Evolutionary conservation across 2,888 invertebrate genomes (phyloP), one percentile per base, ranked within the genome.

Genomic region (Torymus texanus): DNA sequence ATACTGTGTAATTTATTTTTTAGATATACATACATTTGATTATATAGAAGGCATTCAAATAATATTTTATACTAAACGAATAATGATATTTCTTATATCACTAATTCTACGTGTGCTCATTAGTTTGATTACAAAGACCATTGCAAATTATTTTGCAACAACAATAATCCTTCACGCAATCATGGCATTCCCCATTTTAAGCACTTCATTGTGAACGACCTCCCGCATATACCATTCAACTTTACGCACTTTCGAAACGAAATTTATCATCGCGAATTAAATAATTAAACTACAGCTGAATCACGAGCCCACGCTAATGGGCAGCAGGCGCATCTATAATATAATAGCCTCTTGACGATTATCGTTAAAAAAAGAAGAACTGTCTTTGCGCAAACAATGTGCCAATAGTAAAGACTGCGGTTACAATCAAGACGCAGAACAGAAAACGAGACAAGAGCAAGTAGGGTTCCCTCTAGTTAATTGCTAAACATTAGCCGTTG

Each of bases 401-500:
- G 65, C 53, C 41, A 66, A 65, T 74, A 56, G 53, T 13, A 18
- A 73, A 18, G 61, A 41, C 41, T 8, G 29, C 41, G 41, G 21
- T 21, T 8, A 41, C 41, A 41, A 41, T 41, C 41, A 8, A 41
- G 41, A 13, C n/a, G 13, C n/a, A 14, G 55, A 76, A 13, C n/a
- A 50, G 16, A n/a, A n/a, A 5, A 55, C 29, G 41, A 59, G 55
- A 41, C 2, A 51, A 29, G 51, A 53, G 18, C 65, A 16, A 41
- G 62, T 75, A 61, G 74, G 16, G 50, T 8, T 41, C 41, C 41
- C 41, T 53, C 72, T 67, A 55, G 70, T 75, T 79, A 75, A 79
- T 79, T 71, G 62, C 75, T 75, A 67, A 79, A 72, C 72, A 79
- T 79, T 79, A 75, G 72, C 75, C 61, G 71, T n/a, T 56, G 53